Evolutionary conservation across 2,113 vertebrate genomes (phyloP).

Genomic region (Hydropotes inermis): DNA sequence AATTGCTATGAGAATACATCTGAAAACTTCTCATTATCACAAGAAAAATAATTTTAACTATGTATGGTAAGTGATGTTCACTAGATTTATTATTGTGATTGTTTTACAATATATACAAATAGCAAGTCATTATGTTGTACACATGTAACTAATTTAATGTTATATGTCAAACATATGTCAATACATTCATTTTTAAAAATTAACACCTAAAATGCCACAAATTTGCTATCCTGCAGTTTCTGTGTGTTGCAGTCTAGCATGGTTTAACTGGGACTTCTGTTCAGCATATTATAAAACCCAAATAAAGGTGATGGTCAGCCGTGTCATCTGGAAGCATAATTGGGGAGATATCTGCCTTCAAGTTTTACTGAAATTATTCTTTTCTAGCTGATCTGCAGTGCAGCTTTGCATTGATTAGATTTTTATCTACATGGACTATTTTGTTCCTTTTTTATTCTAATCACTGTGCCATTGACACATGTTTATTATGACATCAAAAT

Average conservation of each 20-base stretch:
- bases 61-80: neutral
- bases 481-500: neutral
- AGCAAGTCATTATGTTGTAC: neutral
- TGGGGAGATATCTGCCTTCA: neutral
- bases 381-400: neutral
- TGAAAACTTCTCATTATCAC: neutral
- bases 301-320: neutral
- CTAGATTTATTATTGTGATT: neutral
- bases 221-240: neutral
- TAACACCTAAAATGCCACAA: neutral
- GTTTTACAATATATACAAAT: neutral
- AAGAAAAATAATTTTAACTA: neutral
- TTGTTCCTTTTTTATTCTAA: neutral
- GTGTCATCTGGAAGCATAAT: neutral
- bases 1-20: neutral
- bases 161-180: neutral
- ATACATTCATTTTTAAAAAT: neutral
- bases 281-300: neutral
- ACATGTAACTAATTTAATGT: neutral
- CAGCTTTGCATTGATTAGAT: neutral
- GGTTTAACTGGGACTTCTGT: neutral
- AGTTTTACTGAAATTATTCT: neutral
- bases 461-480: neutral
- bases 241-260: neutral
- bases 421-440: neutral